Conservation (phyloP, 2,797 vertebrate genomes). For the Pitangus sulphuratus region DNA sequence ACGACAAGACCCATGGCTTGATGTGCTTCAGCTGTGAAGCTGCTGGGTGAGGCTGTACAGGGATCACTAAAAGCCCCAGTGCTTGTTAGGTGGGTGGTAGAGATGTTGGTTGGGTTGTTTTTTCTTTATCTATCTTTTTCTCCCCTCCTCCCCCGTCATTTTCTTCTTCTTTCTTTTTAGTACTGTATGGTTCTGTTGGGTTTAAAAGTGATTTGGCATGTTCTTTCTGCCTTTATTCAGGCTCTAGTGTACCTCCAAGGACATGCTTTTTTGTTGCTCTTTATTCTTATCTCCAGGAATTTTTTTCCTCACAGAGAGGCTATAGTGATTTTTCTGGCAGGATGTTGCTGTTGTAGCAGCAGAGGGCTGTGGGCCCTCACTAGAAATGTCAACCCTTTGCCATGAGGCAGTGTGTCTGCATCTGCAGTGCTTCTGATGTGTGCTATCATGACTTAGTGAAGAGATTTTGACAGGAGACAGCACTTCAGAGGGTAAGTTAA, state of each 20-base stretch:
- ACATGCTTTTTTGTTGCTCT: not conserved
- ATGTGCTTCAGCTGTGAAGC: not conserved
- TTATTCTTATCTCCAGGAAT: constrained; percentile 15
- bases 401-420: not conserved
- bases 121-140: not conserved
- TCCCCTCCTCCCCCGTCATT: not conserved
- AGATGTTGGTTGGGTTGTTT: not conserved
- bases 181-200: not conserved
- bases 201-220: not conserved
- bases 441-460: not conserved
- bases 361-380: not conserved
- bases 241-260: not conserved
- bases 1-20: not conserved
- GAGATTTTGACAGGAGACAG: constrained; percentile 12
- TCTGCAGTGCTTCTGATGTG: not conserved
- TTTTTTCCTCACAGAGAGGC: not conserved
- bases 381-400: constrained; percentile 22
- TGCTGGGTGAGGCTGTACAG: not conserved
- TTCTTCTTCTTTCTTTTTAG: not conserved
- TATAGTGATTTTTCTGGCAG: constrained; percentile 7
- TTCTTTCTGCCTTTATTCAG: not conserved
- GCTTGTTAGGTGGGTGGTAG: not conserved
- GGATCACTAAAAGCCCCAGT: not conserved
- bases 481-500: constrained; percentile 42
- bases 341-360: not conserved